Evolutionary conservation across 2,113 vertebrate genomes (phyloP), one percentile per base, ranked within the genome.

Genomic region (Eublepharis macularius): DNA sequence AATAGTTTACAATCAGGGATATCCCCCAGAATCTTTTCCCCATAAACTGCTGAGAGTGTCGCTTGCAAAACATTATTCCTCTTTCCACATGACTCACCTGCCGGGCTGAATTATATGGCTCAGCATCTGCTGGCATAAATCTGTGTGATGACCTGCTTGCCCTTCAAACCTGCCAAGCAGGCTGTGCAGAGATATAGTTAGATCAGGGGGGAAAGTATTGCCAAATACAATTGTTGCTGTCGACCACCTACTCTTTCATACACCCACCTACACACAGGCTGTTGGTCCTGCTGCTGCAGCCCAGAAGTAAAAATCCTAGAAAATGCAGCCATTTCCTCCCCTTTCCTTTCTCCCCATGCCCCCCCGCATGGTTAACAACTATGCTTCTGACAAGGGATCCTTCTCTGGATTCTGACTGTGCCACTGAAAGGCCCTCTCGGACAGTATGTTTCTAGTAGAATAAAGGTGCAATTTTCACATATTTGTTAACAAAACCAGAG

Each of bases 161-260:
- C 88, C 86, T 36, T 83, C 88, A 89, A 10, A 85, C 80, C 83
- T 57, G 1, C 68, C 90, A 89, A 84, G 80, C 76, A 83, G 65
- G 54, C 85, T 73, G 63, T 51, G 76, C 88, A 47, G 21, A 60
- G 89, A 88, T 88, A 63, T 26, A 47, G 29, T 83, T 90, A 84
- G 69, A 86, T 66, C 54, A n/a, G 0, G 0, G 0, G 0, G 87
- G 86, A 57, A 88, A 85, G 32, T 81, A 91, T 86, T 70, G 81
- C 81, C 81, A 89, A 41, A 73, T 63, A 88, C 68, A 81, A 63
- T 45, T 49, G 2, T 85, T 79, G 49, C 81, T 2, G 14, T 72
- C 82, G 81, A 81, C 80, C 90, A 84, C 79, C 81, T 72, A 60
- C 82, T 80, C 81, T 72, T 1, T 0, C 63, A 86, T 68, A 84